Percentiles rank a stretch among this genome's conserved stretches.
Conservation (phyloP, 2,797 vertebrate species). For the Echeneis naucrates region DNA sequence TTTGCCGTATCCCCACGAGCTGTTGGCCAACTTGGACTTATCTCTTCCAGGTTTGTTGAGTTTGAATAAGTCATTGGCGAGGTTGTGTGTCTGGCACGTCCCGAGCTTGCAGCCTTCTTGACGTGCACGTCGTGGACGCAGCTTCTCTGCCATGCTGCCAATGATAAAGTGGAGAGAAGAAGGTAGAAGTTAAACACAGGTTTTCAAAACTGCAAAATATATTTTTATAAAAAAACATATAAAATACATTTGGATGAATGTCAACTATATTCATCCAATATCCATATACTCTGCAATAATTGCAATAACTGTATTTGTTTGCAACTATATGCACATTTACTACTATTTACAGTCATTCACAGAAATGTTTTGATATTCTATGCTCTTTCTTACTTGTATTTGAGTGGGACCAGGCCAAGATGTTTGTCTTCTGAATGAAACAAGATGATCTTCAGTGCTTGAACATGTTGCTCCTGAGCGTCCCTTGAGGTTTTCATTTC, state of each 20-base stretch:
- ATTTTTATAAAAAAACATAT: not conserved
- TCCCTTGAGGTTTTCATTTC: slow-evolving; percentile 44
- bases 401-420: slow-evolving; percentile 45
- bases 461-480: slow-evolving; percentile 36
- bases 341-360: not conserved
- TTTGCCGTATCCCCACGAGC: slow-evolving; percentile 85
- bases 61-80: slow-evolving; percentile 84
- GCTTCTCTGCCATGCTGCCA: slow-evolving; percentile 45
- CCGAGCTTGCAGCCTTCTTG: slow-evolving; percentile 85
- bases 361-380: not conserved
- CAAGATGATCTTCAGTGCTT: slow-evolving; percentile 61
- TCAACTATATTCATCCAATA: not conserved
- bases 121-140: slow-evolving; percentile 65
- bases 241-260: not conserved
- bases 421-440: slow-evolving; percentile 59
- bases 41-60: slow-evolving; percentile 82
- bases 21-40: slow-evolving; percentile 76
- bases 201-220: not conserved
- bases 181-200: not conserved
- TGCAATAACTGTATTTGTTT: not conserved
- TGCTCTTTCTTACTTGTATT: slow-evolving; percentile 67
- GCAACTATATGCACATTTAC: not conserved
- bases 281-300: not conserved
- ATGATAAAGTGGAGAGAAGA: slow-evolving; percentile 3
- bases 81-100: slow-evolving; percentile 88